Evolutionary conservation across 2,797 vertebrate genomes (phyloP).

Genomic region (Aeoliscus strigatus): DNA sequence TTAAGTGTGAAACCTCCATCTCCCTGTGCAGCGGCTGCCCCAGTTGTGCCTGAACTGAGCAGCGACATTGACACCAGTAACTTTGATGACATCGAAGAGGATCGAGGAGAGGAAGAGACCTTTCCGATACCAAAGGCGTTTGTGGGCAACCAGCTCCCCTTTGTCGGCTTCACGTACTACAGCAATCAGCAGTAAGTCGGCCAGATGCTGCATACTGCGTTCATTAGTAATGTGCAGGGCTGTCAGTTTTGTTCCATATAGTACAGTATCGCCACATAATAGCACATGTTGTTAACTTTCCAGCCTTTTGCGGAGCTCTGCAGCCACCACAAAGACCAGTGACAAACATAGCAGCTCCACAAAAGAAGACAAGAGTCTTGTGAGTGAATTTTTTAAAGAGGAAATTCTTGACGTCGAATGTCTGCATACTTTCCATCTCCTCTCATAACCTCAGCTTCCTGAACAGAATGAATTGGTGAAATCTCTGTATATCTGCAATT

Average conservation of each 20-base stretch:
- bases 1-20: not conserved
- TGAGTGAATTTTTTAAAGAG: constrained; percentile 61
- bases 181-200: constrained; percentile 87
- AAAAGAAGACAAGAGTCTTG: constrained; percentile 91
- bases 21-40: constrained; percentile 84
- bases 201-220: not conserved
- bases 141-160: constrained; percentile 97
- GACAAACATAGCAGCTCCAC: constrained; percentile 85
- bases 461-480: too few relatives aligned
- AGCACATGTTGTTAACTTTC: not conserved
- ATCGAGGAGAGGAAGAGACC: constrained; percentile 96
- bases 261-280: too few relatives aligned
- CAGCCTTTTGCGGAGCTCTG: constrained; percentile 79
- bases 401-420: not conserved
- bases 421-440: not conserved
- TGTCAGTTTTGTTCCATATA: not conserved
- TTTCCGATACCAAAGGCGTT: constrained; percentile 99
- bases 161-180: constrained; percentile 98
- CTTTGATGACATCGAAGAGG: constrained; percentile 98
- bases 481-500: too few relatives aligned
- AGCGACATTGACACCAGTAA: constrained; percentile 98
- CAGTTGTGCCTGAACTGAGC: constrained; percentile 96
- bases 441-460: too few relatives aligned
- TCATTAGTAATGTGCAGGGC: not conserved
- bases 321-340: constrained; percentile 79